Percentiles rank a stretch among this genome's conserved stretches.
Conservation (phyloP, 2,888 invertebrate species). For the Idaea biselata region DNA sequence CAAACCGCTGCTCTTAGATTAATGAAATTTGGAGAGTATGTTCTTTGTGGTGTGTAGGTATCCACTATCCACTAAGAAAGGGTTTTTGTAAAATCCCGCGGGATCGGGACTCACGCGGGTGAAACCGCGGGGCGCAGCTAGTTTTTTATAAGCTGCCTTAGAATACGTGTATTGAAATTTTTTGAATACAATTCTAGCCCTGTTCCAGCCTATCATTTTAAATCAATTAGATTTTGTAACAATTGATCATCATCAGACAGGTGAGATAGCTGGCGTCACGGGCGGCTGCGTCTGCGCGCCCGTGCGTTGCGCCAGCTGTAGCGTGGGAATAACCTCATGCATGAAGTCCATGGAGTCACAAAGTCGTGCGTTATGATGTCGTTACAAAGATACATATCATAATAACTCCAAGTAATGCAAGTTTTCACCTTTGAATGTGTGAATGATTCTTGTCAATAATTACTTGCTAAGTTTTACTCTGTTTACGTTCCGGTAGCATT, state of each 20-base stretch:
- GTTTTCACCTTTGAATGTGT: conserved; percentile 5
- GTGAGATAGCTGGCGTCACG: conserved; percentile 45
- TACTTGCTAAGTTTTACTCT: background rate
- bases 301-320: conserved; percentile 71
- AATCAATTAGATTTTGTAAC: conserved; percentile 30
- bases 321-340: conserved; percentile 69
- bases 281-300: conserved; percentile 54
- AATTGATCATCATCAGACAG: conserved; percentile 36
- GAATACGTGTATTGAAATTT: background rate
- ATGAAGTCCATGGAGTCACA: conserved; percentile 36
- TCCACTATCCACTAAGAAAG: too few species aligned
- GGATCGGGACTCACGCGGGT: too few species aligned
- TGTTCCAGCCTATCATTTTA: too few species aligned
- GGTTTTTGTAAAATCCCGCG: too few species aligned
- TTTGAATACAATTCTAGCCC: conserved; percentile 11
- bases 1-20: too few species aligned
- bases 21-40: too few species aligned
- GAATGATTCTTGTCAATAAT: background rate
- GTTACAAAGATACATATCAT: background rate
- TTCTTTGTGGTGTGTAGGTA: too few species aligned
- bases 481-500: background rate
- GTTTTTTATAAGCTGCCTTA: too few species aligned
- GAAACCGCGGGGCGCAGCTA: too few species aligned
- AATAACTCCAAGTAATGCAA: conserved; percentile 9
- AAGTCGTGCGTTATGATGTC: conserved; percentile 25